Evolutionary conservation across 1,140 invertebrate genomes (phyloP), one percentile per base, ranked within the genome.

Genomic region (Pogonus chalceus): DNA sequence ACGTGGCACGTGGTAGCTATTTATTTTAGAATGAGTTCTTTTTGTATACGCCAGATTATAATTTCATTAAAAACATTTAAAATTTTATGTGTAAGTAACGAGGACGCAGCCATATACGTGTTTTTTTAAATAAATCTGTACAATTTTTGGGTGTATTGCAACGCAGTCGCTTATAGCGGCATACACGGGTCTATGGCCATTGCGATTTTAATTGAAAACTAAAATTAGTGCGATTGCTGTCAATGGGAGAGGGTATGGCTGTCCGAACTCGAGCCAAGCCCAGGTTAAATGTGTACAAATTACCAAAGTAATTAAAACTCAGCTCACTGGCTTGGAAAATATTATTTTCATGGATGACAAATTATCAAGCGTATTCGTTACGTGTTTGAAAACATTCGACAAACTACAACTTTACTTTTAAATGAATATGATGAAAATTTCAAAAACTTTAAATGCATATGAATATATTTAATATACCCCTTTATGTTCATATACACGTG

Each of bases 161-260:
- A 31, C 14, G 26, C n/a, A n/a, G n/a, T n/a, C n/a, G n/a, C n/a
- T n/a, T n/a, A n/a, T n/a, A n/a, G n/a, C n/a, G 26, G 14, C 4
- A 31, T 7, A 31, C 4, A 14, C 26, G 26, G 14, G 26, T 4
- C 7, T 31, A 7, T 31, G 7, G 4, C 7, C 18, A 43, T 43
- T 43, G 37, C 7, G 37, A 43, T 43, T 43, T 43, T 43, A 43
- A 43, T 43, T 43, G 37, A 43, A 43, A 43, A 43, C 37, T 43
- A 43, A 9, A 43, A 43, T 43, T 43, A 43, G 37, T 43, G 37
- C 18, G 3, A 43, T 18, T 18, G 18, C 37, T 43, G 18, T 43
- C 37, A 43, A 43, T 43, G 37, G 37, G 26, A 31, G 14, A 7
- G 14, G 4, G 26, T 31, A n/a, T 31, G 4, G 26, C 26, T 31